phyloP scores from a whole-genome alignment of 2,797 vertebrate species.

The Typhlichthys subterraneus region DNA sequence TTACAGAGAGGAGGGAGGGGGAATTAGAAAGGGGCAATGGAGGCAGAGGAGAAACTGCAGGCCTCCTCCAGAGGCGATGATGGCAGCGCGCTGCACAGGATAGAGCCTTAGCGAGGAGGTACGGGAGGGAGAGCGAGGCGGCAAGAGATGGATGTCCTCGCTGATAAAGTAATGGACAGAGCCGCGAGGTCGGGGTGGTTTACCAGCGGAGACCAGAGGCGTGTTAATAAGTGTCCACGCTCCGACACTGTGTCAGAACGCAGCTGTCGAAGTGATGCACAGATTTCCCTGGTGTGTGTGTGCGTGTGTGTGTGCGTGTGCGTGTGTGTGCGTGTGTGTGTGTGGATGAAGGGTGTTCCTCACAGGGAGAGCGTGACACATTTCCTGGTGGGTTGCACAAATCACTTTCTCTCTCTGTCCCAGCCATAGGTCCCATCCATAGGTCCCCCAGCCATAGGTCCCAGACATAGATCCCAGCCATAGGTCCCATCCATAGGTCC shows the following conservation, averaged over 20 bases:
- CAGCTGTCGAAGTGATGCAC: constrained; percentile 44
- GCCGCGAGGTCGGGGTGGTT: constrained; percentile 39
- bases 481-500: not conserved
- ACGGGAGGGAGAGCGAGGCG: constrained; percentile 6
- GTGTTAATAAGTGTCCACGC: constrained; percentile 49
- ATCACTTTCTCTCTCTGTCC: constrained; percentile 9
- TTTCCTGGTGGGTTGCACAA: constrained; percentile 17
- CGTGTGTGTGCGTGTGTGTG: not conserved
- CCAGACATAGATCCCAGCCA: no score
- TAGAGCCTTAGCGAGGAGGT: not conserved
- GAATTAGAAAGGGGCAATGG: not conserved
- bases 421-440: not conserved
- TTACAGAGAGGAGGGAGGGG: not conserved
- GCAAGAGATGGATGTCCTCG: constrained; percentile 49
- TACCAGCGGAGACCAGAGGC: constrained; percentile 46
- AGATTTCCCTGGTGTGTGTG: constrained; percentile 8
- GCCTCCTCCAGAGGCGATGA: constrained; percentile 29
- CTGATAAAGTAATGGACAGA: constrained; percentile 5
- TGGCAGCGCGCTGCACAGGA: constrained; percentile 30
- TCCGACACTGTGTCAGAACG: constrained; percentile 45
- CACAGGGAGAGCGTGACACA: constrained; percentile 10
- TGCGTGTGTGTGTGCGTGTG: constrained; percentile 10
- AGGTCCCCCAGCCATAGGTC: not conserved
- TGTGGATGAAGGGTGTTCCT: not conserved
- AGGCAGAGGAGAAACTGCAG: not conserved